Base-by-base conservation (phyloP, 2,888 invertebrate genomes). In the Bugulina stolonifera region DNA sequence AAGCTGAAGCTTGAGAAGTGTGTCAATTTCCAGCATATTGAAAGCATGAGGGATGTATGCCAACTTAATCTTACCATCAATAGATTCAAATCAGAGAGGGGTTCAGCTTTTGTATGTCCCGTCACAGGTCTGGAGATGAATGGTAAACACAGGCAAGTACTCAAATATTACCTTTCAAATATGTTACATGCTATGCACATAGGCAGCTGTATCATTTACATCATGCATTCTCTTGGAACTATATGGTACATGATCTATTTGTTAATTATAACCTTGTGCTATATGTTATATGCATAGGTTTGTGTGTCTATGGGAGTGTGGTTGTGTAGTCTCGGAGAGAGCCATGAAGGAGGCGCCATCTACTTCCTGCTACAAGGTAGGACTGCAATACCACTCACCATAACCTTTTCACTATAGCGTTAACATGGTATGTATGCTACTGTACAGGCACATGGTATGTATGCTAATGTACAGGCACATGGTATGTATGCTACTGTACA, bases 321-420 rank as follows among this genome's bases (percentile, higher is more conserved):
- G 98, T 0, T 99, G 98, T 87, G 97, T 95, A 0, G 88, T 99
- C 77, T 96, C 98, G 10, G 97, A 98, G 83, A 88, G 96, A 75
- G 95, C 97, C 0, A 83, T 96, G 14, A 95, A 94, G 81, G 93
- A 88, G 79, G 90, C 96, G 22, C 91, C 91, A 77, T 76, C 77
- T 3, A 77, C 78, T 32, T 73, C 71, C 3, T 82, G 82, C 75
- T 80, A 79, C 76, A 87, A 89, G 83, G 87, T 87, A 81, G 88
- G 69, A 91, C n/a, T n/a, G 54, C 54, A 22, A 18, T 54, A 22
- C 54, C 14, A 22, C 14, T n/a, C 14, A 22, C n/a, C n/a, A n/a
- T n/a, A n/a, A n/a, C n/a, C n/a, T n/a, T n/a, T n/a, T n/a, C n/a
- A n/a, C n/a, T n/a, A n/a, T n/a, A n/a, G n/a, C n/a, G n/a, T n/a